Base-by-base conservation (phyloP, 2,888 invertebrate genomes). In the Phragmatobia fuliginosa region DNA sequence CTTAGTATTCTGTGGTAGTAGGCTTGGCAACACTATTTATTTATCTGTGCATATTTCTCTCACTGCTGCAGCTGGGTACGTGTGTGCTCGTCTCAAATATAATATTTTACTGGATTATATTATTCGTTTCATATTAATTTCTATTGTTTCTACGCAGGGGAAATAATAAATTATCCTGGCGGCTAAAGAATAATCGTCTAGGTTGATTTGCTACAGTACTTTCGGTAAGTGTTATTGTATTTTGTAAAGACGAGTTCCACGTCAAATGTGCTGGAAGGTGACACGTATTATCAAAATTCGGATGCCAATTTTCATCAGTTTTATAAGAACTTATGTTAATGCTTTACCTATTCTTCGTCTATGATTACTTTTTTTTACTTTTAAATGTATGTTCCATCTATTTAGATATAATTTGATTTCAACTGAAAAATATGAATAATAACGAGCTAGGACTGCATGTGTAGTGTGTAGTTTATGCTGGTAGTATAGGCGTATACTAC, bases 191-290 rank as follows among this genome's bases (percentile, higher is more conserved):
- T 92, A 92, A 90, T 84, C 86, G 86, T 89, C 87, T 89, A 89
- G 94, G 83, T 93, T 90, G 94, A 94, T 94, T 91, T 82, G 93
- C 94, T 95, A 91, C 94, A 90, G 94, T 95, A 95, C 94, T 85
- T 89, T 89, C 84, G 94, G 94, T 95, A 83, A 91, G 93, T 92
- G 83, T 86, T 86, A 81, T 82, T 87, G 84, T 85, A 90, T 89
- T 90, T 87, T 89, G 82, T 84, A 81, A 68, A 83, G 87, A 89
- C 90, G 84, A 88, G 91, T 94, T 94, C 94, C 94, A 95, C 95
- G 95, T 95, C 95, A 95, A 94, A 94, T 93, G 93, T 92, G 93
- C 91, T 94, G 91, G 91, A 92, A 94, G 94, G 94, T 95, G 95
- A 95, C 95, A 95, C 95, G 95, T 95, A 94, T 93, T 93, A 94